Conservation (phyloP, 2,888 invertebrate genomes). For the Sarcophaga rosellei region DNA sequence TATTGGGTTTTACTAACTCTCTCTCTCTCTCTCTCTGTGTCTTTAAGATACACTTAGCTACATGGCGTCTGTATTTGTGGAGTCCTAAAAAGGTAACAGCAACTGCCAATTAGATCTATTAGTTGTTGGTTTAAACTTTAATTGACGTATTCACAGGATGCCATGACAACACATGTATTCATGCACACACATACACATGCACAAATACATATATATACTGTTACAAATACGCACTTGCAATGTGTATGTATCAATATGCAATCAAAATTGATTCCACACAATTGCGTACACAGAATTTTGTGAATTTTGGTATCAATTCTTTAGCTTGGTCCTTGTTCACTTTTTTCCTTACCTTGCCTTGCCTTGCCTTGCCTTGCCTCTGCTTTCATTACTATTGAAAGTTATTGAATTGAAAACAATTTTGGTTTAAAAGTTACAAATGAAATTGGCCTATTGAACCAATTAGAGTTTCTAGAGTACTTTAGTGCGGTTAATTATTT, state of each 20-base stretch:
- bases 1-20: not conserved
- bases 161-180: not conserved
- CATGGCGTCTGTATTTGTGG: not conserved
- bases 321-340: too few relatives aligned
- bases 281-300: not conserved
- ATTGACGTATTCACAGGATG: not conserved
- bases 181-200: not conserved
- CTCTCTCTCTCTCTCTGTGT: too few relatives aligned
- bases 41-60: too few relatives aligned
- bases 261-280: not conserved
- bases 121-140: not conserved
- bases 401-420: too few relatives aligned
- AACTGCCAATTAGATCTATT: slow-evolving; percentile 13
- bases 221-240: not conserved
- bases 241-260: not conserved
- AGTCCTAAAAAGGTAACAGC: too few relatives aligned
- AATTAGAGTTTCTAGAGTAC: too few relatives aligned
- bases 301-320: not conserved
- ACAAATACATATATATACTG: not conserved
- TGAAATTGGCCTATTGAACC: too few relatives aligned
- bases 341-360: too few relatives aligned
- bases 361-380: too few relatives aligned
- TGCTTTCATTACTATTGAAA: too few relatives aligned
- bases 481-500: too few relatives aligned
- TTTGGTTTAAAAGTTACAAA: too few relatives aligned